Base-by-base conservation (phyloP, 2,888 invertebrate species). In the Pammene fasciana region DNA sequence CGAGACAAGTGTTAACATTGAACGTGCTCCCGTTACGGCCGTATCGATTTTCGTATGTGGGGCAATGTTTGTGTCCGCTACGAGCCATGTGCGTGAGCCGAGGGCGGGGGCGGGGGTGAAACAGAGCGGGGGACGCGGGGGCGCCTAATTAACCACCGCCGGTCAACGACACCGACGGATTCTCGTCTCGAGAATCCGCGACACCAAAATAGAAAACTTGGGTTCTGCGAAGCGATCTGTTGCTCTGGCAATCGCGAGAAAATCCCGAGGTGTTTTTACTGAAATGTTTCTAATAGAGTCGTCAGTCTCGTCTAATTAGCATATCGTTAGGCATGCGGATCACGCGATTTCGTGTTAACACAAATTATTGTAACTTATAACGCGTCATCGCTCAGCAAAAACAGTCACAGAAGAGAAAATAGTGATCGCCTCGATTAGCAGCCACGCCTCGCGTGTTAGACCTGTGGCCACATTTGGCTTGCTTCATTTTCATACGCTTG, bases 1-100 rank as follows among this genome's bases (percentile, higher is more conserved):
- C 62, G 68, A 68, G 68, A 68, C 68, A 57, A 68, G 70, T 65
- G 70, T 65, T 70, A 70, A 65, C 70, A 70, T 70, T 70, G 70
- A 70, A 70, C 70, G 89, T 89, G 90, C 84, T 81, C 85, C 82
- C 80, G 79, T 82, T 82, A 76, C 76, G 60, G 74, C 70, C 76
- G 71, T 81, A 90, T 90, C 91, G 91, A 90, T 90, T 86, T 83
- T 81, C 87, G 82, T 81, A 88, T 88, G 79, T 89, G 82, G 87
- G 89, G 83, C 88, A 83, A 79, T 82, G 85, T 81, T 80, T 77
- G 81, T 77, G 79, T 76, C 76, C 76, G 67, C 76, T 62, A 74
- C 77, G 82, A 79, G 79, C 81, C 82, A 81, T 81, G 83, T 82
- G 83, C 80, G 85, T 73, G 55, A 64, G 65, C 34, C 59, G 45